Conservation (phyloP, 1,140 invertebrate genomes). For the Neodiprion pinetum region DNA sequence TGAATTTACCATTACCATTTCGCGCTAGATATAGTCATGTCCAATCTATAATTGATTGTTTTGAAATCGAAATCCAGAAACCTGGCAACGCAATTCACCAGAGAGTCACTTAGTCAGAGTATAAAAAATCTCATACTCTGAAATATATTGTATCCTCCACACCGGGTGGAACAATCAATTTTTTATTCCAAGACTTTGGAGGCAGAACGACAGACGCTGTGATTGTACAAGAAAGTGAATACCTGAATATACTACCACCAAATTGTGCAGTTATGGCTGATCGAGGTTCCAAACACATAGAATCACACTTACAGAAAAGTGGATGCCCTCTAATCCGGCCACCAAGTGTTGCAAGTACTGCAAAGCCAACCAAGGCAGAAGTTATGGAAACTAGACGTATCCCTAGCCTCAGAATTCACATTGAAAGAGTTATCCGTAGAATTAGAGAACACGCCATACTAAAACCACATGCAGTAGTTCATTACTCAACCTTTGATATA, state of each 20-base stretch:
- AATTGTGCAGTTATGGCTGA: conserved; percentile 47
- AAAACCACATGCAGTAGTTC: conserved; percentile 47
- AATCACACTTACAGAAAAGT: conserved; percentile 31
- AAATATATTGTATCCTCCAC: conserved; percentile 57
- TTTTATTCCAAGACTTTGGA: conserved; percentile 52
- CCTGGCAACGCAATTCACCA: conserved; percentile 47
- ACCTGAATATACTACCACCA: conserved; percentile 37
- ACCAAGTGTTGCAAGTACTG: conserved; percentile 43
- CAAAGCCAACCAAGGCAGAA: conserved; percentile 43
- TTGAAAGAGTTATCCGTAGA: conserved; percentile 47
- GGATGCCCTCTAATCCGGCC: conserved; percentile 46
- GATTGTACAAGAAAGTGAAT: conserved; percentile 46
- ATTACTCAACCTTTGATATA: conserved; percentile 37
- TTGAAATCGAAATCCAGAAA: conserved; percentile 53
- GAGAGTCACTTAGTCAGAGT: conserved; percentile 54
- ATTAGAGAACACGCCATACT: conserved; percentile 52
- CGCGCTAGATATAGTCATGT: conserved; percentile 38
- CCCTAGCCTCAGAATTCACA: too few relatives aligned
- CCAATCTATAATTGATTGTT: conserved; percentile 46
- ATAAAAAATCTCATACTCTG: conserved; percentile 53
- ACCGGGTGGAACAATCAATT: conserved; percentile 56
- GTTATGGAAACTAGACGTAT: conserved; percentile 25
- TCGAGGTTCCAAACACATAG: conserved; percentile 53
- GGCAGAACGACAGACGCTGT: conserved; percentile 48
- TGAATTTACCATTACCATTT: conserved; percentile 38